Evolutionary conservation across 2,888 invertebrate species (phyloP).

Genomic region (Aleiodes leptofemur): DNA sequence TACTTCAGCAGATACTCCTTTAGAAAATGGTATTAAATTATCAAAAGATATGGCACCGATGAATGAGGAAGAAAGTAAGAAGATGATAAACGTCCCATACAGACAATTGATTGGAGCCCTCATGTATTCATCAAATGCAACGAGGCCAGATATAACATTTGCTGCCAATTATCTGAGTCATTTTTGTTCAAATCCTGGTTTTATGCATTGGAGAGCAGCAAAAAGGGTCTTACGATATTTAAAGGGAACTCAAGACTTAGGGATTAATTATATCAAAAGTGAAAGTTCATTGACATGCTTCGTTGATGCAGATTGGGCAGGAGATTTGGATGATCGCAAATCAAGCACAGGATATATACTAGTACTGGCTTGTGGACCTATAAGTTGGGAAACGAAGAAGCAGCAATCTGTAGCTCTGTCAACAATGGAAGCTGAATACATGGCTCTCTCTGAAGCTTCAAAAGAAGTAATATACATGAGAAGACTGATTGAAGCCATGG

Average conservation of each 20-base stretch:
- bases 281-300: not conserved
- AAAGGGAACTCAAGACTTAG: not conserved
- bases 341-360: conserved; percentile 22
- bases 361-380: not conserved
- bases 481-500: too few relatives aligned
- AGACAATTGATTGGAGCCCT: conserved; percentile 32
- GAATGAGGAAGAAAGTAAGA: not conserved
- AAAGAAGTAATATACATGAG: conserved; percentile 29
- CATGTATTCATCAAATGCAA: conserved; percentile 20
- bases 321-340: not conserved
- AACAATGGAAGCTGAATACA: conserved; percentile 19
- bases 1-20: too few relatives aligned
- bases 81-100: conserved; percentile 13
- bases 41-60: not conserved
- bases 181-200: not conserved
- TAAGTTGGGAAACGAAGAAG: conserved; percentile 21
- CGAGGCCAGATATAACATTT: conserved; percentile 72
- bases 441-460: conserved; percentile 2
- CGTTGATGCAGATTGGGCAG: conserved; percentile 19
- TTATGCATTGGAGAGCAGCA: conserved; percentile 9
- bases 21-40: too few relatives aligned
- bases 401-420: conserved; percentile 4
- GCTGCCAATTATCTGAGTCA: conserved; percentile 76
- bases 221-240: conserved; percentile 25
- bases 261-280: not conserved